Evolutionary conservation across 2,888 invertebrate genomes (phyloP).

Genomic region (Atethmia centrago): DNA sequence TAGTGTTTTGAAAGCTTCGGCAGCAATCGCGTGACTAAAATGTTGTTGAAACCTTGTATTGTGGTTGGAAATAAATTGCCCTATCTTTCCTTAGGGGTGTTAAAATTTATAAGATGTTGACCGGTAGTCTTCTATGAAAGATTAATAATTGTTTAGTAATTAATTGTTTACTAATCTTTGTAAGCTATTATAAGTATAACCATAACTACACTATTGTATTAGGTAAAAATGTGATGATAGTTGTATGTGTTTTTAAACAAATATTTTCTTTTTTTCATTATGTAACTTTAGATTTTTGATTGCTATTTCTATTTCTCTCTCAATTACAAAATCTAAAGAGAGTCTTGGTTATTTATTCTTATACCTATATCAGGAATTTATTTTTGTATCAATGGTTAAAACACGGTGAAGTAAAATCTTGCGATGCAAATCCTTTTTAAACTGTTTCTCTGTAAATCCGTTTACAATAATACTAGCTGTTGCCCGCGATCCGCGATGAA

Average conservation of each 20-base stretch:
- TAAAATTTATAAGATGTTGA: not conserved
- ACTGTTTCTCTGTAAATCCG: too few species aligned
- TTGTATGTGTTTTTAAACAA: too few species aligned
- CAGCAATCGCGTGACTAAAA: slow-evolving; percentile 21
- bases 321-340: not conserved
- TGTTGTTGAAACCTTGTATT: slow-evolving; percentile 22
- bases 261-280: not conserved
- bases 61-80: slow-evolving; percentile 14
- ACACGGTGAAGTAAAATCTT: not conserved
- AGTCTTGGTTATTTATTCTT: not conserved
- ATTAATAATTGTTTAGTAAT: too few species aligned
- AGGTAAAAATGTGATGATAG: too few species aligned
- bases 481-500: too few species aligned
- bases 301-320: not conserved
- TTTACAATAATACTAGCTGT: too few species aligned
- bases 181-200: too few species aligned
- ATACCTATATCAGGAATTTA: not conserved
- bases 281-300: not conserved
- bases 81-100: slow-evolving; percentile 25
- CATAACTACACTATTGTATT: too few species aligned
- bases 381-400: not conserved
- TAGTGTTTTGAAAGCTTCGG: not conserved
- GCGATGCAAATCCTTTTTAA: too few species aligned
- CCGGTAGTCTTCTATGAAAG: slow-evolving; percentile 6
- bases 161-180: too few species aligned